Evolutionary conservation across 2,888 invertebrate genomes (phyloP), one percentile per base, ranked within the genome.

Genomic region (Drepanosiphum platanoidis): DNA sequence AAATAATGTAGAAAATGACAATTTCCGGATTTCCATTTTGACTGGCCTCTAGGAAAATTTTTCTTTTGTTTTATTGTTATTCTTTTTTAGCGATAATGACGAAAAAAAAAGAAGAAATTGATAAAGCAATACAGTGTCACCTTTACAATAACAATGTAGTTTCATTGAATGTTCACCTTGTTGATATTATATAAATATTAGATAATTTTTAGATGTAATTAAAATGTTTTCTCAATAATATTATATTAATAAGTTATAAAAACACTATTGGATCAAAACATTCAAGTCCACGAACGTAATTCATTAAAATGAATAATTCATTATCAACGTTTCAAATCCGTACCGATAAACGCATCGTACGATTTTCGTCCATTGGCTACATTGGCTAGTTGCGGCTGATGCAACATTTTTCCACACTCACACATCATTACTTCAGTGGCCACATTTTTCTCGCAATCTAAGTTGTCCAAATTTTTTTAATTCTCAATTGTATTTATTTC

Each of bases 41-140:
- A 34, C 75, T 36, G 74, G 32, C 64, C 42, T 83, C 32, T 64
- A 36, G 77, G 8, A 39, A 36, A 36, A 84, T 32, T 82, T 42
- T 84, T 84, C 84, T 84, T 83, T 84, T 84, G 84, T 84, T 84
- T 84, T 84, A 82, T 82, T 82, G 71, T 82, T 82, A 82, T 82
- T 82, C 61, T 61, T 68, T 74, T 84, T 77, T 36, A 1, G 68
- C 68, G 84, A 84, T 84, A 84, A 77, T 68, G 39, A 74, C 34
- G 52, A 32, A 82, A 82, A 52, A 52, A 34, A 72, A 75, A 36
- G n/a, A n/a, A n/a, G n/a, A 68, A 66, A 39, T 68, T 58, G 84
- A 84, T 84, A 84, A 84, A 70, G 36, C 39, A 30, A 2, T 2
- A 27, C 83, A 58, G 75, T 84, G 39, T 36, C 1, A 9, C 77